Base-by-base conservation (phyloP, 1,140 invertebrate species). In the Macrosteles quadrilineatus region DNA sequence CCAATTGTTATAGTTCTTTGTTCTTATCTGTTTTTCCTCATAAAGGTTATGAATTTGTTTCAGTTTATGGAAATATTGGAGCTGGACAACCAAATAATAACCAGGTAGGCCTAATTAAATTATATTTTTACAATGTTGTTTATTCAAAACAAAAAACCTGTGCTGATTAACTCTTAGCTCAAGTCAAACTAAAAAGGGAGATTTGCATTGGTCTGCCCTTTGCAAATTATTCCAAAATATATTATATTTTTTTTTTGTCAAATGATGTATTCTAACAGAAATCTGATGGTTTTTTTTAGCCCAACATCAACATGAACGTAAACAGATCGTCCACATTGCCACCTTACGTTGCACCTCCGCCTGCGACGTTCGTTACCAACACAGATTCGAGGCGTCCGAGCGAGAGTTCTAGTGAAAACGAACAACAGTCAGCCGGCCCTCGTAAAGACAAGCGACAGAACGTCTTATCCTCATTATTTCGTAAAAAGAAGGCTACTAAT, bases 361-460 rank as follows among this genome's bases (percentile, higher is more conserved):
- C 68, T n/a, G 64, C 64, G 3, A 36, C 30, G 29, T 36, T 45
- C 32, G 21, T 25, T 23, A 50, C 32, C 21, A 27, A 31, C 68
- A 29, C 50, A 23, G 64, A 67, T 17, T 36, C 53, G 27, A 68
- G 75, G 1, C 50, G 75, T 21, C 74, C 74, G 11, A 78, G 77
- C 65, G 77, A 78, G 50, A 78, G 77, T 63, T 78, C 77, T 14
- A 76, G 75, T 57, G 77, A 78, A 55, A 77, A 73, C 67, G 77
- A 78, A 68, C 77, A 76, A 27, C 72, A 71, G 14, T 43, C 65
- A 23, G 71, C 71, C 12, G 65, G 71, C 17, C 47, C 53, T 14
- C 69, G 75, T 1, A 77, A 77, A 57, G 74, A 77, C 31, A 75
- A 75, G 69, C 45, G 72, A 45, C 68, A 72, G 14, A 76, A 76